Base-by-base conservation (phyloP, 2,797 vertebrate genomes). In the Moxostoma hubbsi region DNA sequence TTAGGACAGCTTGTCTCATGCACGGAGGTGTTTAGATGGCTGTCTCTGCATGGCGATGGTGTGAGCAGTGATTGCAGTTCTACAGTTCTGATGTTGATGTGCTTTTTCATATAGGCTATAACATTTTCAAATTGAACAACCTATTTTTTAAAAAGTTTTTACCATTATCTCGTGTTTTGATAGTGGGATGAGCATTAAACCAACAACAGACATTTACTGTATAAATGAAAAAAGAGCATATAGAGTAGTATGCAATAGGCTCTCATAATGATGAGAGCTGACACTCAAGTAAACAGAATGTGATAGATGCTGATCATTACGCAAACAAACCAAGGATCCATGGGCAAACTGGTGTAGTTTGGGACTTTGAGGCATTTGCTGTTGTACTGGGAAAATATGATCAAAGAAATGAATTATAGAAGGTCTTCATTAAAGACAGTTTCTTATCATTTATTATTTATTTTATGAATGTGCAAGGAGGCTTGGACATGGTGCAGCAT, bases 251-350 rank as follows among this genome's bases (percentile, higher is more conserved):
- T 36, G 15, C 47, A 55, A 12, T 7, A 51, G 46, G n/a, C 10
- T 67, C 18, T 51, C 16, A 49, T 50, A 46, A 68, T 5, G 46
- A 59, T 46, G 54, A n/a, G 24, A 53, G 10, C 11, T 64, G 59
- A 49, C 51, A 65, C 43, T 47, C 10, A 24, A 47, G 73, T 65
- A 55, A 74, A 74, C 61, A 75, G 61, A 18, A 64, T n/a, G 12
- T 73, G 47, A 50, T 63, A 36, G 18, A 63, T 66, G 43, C 50
- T 50, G 61, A 75, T 66, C 47, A 24, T n/a, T 68, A 47, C 55
- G 45, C 64, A 69, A 36, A 18, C 63, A 49, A 59, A 57, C 5
- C 18, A 36, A 36, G 36, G 16, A 13, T 13, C 6, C 11, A 46
- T 46, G 43, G 3, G 13, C n/a, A 64, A 63, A 64, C 24, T 43